phyloP scores from a whole-genome alignment of 1,140 invertebrate species.

The Aphis craccivora region DNA sequence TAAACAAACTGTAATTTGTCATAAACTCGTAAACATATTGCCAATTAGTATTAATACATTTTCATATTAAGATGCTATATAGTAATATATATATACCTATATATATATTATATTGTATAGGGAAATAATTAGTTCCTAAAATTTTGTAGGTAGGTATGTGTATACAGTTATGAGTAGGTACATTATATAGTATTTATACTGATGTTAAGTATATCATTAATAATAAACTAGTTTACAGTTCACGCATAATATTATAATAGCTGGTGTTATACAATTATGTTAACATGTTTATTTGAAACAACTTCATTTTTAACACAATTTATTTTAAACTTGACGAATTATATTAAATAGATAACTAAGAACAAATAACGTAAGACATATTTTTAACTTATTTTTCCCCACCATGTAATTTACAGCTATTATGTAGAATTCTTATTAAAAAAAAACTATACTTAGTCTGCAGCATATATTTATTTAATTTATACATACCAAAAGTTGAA shows the following conservation, averaged over 20 bases:
- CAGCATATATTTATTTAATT: not conserved
- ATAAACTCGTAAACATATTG: no score
- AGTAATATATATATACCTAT: no score
- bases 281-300: not conserved
- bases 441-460: not conserved
- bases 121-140: no score
- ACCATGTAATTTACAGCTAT: not conserved
- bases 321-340: not conserved
- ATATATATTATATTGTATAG: no score
- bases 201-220: not conserved
- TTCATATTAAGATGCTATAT: no score
- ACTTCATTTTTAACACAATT: not conserved
- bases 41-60: no score
- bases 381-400: not conserved
- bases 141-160: no score
- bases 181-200: no score
- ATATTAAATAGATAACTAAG: not conserved
- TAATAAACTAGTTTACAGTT: not conserved
- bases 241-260: not conserved
- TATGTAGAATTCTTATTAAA: not conserved
- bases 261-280: not conserved
- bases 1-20: no score
- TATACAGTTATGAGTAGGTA: no score
- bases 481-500: not conserved
- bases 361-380: not conserved